Percentiles rank a stretch among this genome's conserved stretches.
phyloP scores from a whole-genome alignment of 2,113 vertebrate species.

The Oophaga pumilio region DNA sequence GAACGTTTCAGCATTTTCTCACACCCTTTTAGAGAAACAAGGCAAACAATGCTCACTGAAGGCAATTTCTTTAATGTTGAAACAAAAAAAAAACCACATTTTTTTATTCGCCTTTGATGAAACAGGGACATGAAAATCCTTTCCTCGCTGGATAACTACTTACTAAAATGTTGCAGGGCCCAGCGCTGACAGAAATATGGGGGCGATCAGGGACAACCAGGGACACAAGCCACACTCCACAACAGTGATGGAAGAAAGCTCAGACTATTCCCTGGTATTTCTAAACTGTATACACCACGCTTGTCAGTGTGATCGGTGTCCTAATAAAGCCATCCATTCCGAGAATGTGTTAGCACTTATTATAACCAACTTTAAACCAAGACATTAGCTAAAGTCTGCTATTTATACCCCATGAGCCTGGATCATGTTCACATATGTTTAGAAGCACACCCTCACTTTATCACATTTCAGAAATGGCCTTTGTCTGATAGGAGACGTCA shows the following conservation, averaged over 20 bases:
- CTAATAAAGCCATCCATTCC: constrained; percentile 55
- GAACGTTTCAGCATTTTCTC: background rate
- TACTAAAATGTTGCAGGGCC: background rate
- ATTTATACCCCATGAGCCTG: constrained; percentile 69
- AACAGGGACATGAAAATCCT: background rate
- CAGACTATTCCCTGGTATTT: constrained; percentile 6
- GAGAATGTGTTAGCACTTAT: constrained; percentile 55
- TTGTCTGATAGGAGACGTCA: constrained; percentile 59
- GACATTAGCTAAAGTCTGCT: constrained; percentile 69
- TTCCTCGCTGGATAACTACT: background rate
- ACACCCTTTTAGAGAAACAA: background rate
- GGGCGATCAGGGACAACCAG: constrained; percentile 6
- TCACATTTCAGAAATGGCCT: constrained; percentile 69
- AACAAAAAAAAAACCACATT: background rate
- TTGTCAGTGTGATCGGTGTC: constrained; percentile 29
- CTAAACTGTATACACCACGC: constrained; percentile 20
- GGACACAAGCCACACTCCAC: background rate
- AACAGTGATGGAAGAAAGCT: background rate
- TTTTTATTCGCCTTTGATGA: background rate
- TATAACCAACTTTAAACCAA: constrained; percentile 66
- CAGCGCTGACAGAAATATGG: background rate
- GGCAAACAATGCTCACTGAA: background rate
- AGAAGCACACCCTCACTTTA: constrained; percentile 68
- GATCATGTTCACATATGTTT: constrained; percentile 71
- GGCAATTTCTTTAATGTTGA: background rate